Evolutionary conservation across 2,888 invertebrate genomes (phyloP).

Genomic region (Agapostemon virescens): DNA sequence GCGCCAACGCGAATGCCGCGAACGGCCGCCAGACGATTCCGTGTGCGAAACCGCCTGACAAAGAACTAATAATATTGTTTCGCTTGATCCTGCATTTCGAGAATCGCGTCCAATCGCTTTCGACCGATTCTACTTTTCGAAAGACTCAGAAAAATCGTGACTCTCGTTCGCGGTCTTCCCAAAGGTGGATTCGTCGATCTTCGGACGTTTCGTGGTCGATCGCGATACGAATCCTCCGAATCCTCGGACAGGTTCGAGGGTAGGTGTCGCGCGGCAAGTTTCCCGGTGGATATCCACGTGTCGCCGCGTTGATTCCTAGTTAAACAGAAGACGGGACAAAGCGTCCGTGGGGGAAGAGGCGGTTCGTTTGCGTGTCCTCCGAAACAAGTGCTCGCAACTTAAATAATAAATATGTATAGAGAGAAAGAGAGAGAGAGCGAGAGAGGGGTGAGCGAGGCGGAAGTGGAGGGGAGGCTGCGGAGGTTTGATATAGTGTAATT

Average conservation of each 20-base stretch:
- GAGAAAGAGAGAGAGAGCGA: background rate
- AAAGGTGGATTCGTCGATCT: background rate
- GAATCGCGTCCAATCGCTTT: background rate
- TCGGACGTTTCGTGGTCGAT: background rate
- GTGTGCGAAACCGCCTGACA: too few species aligned
- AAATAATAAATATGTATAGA: slow-evolving; percentile 60
- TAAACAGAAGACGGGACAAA: slow-evolving; percentile 40
- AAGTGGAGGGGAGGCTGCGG: too few species aligned
- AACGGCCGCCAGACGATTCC: background rate
- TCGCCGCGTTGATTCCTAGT: slow-evolving; percentile 35
- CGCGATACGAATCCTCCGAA: background rate
- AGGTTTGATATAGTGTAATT: slow-evolving; percentile 60
- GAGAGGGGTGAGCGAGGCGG: background rate
- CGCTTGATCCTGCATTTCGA: background rate
- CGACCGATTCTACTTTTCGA: background rate
- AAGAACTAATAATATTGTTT: background rate
- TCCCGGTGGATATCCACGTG: slow-evolving; percentile 9
- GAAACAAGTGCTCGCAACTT: slow-evolving; percentile 50
- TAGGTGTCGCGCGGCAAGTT: slow-evolving; percentile 1
- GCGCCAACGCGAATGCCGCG: background rate
- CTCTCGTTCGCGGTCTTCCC: background rate
- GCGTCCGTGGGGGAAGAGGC: slow-evolving; percentile 8
- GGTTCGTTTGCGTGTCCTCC: slow-evolving; percentile 31
- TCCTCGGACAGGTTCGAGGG: background rate
- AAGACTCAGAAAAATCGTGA: too few species aligned